Conservation (phyloP, 1,140 invertebrate species). For the Drosophila lacteicornis region DNA sequence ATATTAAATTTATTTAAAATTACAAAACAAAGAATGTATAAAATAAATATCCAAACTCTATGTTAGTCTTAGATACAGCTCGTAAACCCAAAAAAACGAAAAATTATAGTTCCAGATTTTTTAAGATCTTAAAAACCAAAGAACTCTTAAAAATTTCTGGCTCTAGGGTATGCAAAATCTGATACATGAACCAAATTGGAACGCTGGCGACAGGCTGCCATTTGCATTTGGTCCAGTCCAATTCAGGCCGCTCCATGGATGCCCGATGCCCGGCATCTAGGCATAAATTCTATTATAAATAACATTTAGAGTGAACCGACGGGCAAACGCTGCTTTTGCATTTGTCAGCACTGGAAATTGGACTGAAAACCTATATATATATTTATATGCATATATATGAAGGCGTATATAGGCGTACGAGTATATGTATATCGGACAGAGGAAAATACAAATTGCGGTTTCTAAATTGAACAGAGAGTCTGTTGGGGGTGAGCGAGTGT, state of each 20-base stretch:
- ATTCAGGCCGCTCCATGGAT: slow-evolving; percentile 25
- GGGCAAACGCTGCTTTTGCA: slow-evolving; percentile 63
- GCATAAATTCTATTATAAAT: slow-evolving; percentile 83
- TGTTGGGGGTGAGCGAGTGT: slow-evolving; percentile 11
- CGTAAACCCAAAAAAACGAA: no score
- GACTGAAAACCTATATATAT: slow-evolving; percentile 40
- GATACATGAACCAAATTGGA: slow-evolving; percentile 65
- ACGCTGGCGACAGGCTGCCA: slow-evolving; percentile 68
- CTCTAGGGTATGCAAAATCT: slow-evolving; percentile 33
- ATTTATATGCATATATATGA: slow-evolving; percentile 12
- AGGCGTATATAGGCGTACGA: slow-evolving; percentile 2
- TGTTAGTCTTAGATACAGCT: no score
- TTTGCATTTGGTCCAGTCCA: slow-evolving; percentile 68
- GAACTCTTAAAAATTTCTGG: not conserved
- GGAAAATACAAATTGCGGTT: slow-evolving; percentile 78
- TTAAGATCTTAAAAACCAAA: not conserved
- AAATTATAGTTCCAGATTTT: no score
- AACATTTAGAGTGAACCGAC: slow-evolving; percentile 65
- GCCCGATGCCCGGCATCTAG: slow-evolving; percentile 48
- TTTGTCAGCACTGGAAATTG: slow-evolving; percentile 81
- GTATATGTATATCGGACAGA: slow-evolving; percentile 18
- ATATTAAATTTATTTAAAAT: no score
- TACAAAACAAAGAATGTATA: no score
- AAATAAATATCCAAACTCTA: no score
- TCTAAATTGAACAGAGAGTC: slow-evolving; percentile 66